Evolutionary conservation across 2,797 vertebrate genomes (phyloP), one percentile per base, ranked within the genome.

Genomic region (Chrysolophus pictus): DNA sequence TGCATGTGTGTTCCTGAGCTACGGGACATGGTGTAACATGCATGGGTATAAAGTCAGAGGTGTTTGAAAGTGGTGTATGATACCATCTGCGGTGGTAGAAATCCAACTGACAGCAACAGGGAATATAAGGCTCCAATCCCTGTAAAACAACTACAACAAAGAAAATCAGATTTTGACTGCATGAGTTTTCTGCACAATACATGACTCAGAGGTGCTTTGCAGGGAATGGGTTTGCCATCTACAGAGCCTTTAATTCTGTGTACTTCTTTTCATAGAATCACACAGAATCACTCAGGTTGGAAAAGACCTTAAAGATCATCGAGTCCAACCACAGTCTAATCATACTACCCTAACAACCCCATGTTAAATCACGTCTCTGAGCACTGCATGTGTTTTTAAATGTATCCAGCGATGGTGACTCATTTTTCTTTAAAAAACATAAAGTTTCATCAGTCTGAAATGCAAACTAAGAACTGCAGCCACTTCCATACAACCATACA

Each of bases 21-120:
- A 5, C 1, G 1, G 47, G 65, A 9, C 7, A 0, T 39, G 13
- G 21, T 49, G 14, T 55, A 56, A 55, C 6, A 47, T 18, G 3
- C 51, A 6, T 1, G 68, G 49, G 12, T 63, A 44, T 23, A 51
- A 31, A 73, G 67, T 51, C 53, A 42, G 42, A 65, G n/a, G 41
- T 39, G 16, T 87, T 44, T 47, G 53, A 10, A 63, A 41, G 47
- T 6, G 11, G 41, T 8, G 7, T 10, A 39, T 68, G 44, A 39
- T 60, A 91, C 60, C 17, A 3, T 65, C 44, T 84, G 79, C 49
- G 76, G 49, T 5, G 47, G 28, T 58, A 63, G 79, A 73, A 89
- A 73, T 70, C 31, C 64, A 39, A n/a, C n/a, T 60, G 74, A 67
- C 5, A 21, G 46, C 17, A 41, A 33, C 0, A 67, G 44, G 44